phyloP scores from a whole-genome alignment of 2,113 vertebrate species.

The Platichthys stellatus region DNA sequence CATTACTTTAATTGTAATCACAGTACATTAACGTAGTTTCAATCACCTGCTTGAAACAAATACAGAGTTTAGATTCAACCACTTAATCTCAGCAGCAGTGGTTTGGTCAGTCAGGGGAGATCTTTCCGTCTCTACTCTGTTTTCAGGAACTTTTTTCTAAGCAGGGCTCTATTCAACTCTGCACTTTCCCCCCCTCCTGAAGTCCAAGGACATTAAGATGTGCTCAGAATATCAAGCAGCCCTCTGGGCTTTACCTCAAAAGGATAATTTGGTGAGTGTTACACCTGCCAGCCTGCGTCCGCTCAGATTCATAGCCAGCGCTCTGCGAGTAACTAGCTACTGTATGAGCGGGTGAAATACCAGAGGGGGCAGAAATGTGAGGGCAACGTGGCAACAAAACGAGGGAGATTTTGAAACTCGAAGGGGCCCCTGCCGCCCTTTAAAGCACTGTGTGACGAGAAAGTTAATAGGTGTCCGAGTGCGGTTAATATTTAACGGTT shows the following conservation, averaged over 20 bases:
- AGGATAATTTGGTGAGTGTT: conserved; percentile 59
- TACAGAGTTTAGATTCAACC: background rate
- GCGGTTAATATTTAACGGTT: conserved; percentile 77
- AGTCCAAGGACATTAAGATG: conserved; percentile 81
- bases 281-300: conserved; percentile 44
- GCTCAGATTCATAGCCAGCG: conserved; percentile 41
- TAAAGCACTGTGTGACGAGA: conserved; percentile 69
- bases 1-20: background rate
- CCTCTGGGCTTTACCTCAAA: conserved; percentile 61
- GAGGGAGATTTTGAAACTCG: conserved; percentile 64
- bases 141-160: conserved; percentile 60
- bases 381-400: conserved; percentile 67
- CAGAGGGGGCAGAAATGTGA: conserved; percentile 62
- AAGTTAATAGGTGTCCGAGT: conserved; percentile 75
- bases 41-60: background rate
- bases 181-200: conserved; percentile 52
- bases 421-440: conserved; percentile 68
- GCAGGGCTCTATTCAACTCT: conserved; percentile 64
- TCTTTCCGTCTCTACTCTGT: conserved; percentile 62
- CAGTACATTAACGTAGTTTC: conserved; percentile 3
- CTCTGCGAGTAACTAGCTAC: conserved; percentile 41
- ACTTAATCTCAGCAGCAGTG: conserved; percentile 3
- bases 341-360: conserved; percentile 66
- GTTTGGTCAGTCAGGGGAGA: conserved; percentile 24
- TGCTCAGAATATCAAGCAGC: conserved; percentile 85